Conservation (phyloP, 2,888 invertebrate genomes). For the Anthrax anthrax region DNA sequence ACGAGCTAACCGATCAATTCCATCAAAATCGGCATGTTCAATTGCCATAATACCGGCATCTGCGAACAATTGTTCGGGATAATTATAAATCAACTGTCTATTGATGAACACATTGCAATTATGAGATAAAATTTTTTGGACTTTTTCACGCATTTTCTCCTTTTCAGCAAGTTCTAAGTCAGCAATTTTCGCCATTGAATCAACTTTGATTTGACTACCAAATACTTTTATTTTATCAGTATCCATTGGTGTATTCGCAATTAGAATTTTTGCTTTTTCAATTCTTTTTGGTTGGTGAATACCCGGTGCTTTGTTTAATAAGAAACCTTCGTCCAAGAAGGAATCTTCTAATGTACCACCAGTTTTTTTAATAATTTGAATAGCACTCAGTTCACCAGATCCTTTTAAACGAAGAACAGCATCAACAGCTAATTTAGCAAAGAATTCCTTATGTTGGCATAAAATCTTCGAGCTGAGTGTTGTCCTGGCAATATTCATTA, state of each 20-base stretch:
- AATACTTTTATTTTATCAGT: slow-evolving; percentile 99
- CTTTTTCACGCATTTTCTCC: slow-evolving; percentile 99
- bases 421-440: slow-evolving; percentile 88
- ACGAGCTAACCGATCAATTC: slow-evolving; percentile 90
- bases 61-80: slow-evolving; percentile 97
- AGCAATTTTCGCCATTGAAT: slow-evolving; percentile 89
- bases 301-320: slow-evolving; percentile 93
- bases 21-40: slow-evolving; percentile 99
- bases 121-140: slow-evolving; percentile 86
- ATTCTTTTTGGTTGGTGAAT: slow-evolving; percentile 89
- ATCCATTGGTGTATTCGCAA: slow-evolving; percentile 99
- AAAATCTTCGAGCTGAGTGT: slow-evolving; percentile 97
- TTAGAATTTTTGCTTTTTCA: slow-evolving; percentile 90
- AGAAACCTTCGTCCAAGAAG: slow-evolving; percentile 88
- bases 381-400: slow-evolving; percentile 86
- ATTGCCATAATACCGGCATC: slow-evolving; percentile 98
- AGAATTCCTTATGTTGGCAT: slow-evolving; percentile 92
- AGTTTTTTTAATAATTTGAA: slow-evolving; percentile 94
- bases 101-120: slow-evolving; percentile 97
- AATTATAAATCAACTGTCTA: slow-evolving; percentile 97
- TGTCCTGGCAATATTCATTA: slow-evolving; percentile 93
- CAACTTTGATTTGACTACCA: slow-evolving; percentile 86
- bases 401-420: slow-evolving; percentile 91
- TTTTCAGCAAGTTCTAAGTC: slow-evolving; percentile 96
- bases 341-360: slow-evolving; percentile 90